Conservation (phyloP, 1,140 invertebrate genomes). For the Sarcophaga bullata region DNA sequence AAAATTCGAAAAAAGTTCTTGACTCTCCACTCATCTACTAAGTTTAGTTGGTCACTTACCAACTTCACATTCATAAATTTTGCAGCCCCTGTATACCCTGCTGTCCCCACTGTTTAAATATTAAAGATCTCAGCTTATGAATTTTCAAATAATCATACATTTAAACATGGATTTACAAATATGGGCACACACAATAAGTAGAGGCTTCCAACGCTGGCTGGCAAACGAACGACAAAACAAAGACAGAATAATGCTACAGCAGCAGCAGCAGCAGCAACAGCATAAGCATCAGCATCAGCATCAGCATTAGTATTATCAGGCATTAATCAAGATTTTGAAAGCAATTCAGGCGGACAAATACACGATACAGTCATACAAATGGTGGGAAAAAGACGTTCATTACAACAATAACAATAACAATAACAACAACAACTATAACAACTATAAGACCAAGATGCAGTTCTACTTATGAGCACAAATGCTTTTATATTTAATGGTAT, state of each 20-base stretch:
- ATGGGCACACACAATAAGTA: neutral
- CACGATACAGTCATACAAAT: neutral
- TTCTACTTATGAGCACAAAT: neutral
- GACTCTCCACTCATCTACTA: too few species aligned
- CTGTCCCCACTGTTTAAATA: too few species aligned
- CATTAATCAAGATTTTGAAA: constrained; percentile 33
- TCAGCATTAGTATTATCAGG: neutral
- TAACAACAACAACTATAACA: neutral
- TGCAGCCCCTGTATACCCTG: too few species aligned
- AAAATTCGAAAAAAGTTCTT: too few species aligned
- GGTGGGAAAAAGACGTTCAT: constrained; percentile 27
- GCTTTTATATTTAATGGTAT: neutral
- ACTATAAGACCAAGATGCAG: neutral
- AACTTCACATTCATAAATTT: too few species aligned
- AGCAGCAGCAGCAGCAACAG: neutral
- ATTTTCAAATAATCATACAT: constrained; percentile 20
- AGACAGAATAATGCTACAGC: too few species aligned
- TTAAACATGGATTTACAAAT: neutral
- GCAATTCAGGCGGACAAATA: neutral
- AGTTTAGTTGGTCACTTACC: too few species aligned
- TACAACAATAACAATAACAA: neutral
- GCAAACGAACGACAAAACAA: too few species aligned
- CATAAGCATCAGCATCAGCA: neutral
- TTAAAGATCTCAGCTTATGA: neutral
- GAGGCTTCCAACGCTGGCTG: too few species aligned